A percentile compares a stretch with the other conserved stretches of the same genome.
Evolutionary conservation across 2,797 vertebrate genomes (phyloP).

Genomic region (Bucorvus abyssinicus): DNA sequence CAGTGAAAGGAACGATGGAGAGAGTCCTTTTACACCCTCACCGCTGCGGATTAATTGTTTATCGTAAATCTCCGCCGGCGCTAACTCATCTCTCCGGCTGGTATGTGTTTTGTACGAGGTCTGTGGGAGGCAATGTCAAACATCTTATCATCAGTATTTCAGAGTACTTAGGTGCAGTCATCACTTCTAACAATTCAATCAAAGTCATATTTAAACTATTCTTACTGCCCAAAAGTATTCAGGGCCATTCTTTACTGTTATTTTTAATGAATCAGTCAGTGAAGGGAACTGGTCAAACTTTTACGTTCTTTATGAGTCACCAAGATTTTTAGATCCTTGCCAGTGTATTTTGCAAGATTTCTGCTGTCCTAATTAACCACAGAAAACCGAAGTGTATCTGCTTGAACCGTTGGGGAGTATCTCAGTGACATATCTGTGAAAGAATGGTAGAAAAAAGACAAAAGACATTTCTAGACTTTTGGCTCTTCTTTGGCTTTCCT

Average conservation of each 20-base stretch:
- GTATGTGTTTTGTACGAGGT: not conserved
- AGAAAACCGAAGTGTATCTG: slow-evolving; percentile 17
- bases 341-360: slow-evolving; percentile 52
- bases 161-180: not conserved
- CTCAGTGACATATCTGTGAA: not conserved
- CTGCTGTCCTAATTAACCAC: slow-evolving; percentile 40
- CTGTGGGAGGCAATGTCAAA: not conserved
- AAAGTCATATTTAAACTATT: slow-evolving; percentile 6
- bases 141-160: not conserved
- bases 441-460: slow-evolving; percentile 8
- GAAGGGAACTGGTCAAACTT: slow-evolving; percentile 43
- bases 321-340: slow-evolving; percentile 9
- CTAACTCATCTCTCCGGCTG: not conserved
- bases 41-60: not conserved
- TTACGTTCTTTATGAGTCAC: slow-evolving; percentile 42
- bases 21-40: not conserved
- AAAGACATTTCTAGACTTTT: slow-evolving; percentile 22
- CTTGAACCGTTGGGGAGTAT: not conserved
- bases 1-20: not conserved
- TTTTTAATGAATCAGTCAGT: slow-evolving; percentile 20
- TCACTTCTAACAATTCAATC: slow-evolving; percentile 12
- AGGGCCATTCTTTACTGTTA: not conserved
- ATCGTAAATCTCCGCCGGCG: not conserved
- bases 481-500: not conserved
- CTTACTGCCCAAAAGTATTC: not conserved